These are phyloP conservation scores for Nomada fucata DNA, from an alignment of 2,888 invertebrate genomes.

Conservation along the genomic window DNA sequence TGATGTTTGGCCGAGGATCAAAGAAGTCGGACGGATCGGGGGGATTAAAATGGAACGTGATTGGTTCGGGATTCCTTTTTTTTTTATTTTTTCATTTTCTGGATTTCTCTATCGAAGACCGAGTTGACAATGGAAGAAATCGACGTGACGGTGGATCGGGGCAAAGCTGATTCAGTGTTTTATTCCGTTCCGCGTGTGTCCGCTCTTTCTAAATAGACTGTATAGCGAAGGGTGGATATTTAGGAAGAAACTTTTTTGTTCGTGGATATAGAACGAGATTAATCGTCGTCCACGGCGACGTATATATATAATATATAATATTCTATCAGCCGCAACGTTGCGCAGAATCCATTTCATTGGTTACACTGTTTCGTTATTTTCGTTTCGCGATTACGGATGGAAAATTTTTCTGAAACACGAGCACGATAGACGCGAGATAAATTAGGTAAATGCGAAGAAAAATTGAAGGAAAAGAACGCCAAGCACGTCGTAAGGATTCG, in stretches of 20 bases:
- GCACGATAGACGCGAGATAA: not conserved
- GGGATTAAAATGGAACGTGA: not conserved
- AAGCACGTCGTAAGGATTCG: slow-evolving; percentile 47
- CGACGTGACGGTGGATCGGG: not conserved
- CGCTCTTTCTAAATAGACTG: not conserved
- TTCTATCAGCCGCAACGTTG: no score
- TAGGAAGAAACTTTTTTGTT: no score
- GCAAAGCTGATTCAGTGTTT: not conserved
- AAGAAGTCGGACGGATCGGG: slow-evolving; percentile 6
- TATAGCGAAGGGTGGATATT: not conserved
- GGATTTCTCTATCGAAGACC: not conserved
- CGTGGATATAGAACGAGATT: no score
- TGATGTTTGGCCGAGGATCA: slow-evolving; percentile 22
- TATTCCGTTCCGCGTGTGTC: not conserved
- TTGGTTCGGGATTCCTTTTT: not conserved
- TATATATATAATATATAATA: no score
- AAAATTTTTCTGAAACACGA: not conserved
- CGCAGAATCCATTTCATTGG: no score
- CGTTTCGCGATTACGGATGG: no score
- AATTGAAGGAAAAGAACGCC: slow-evolving; percentile 39
- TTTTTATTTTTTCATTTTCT: not conserved
- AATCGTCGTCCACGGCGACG: no score
- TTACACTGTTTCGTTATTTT: no score
- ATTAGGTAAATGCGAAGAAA: slow-evolving; percentile 9
- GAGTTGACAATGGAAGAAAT: not conserved